Percentiles rank a stretch among this genome's conserved stretches.
phyloP scores from a whole-genome alignment of 2,797 vertebrate genomes.

The Setipinna tenuifilis region DNA sequence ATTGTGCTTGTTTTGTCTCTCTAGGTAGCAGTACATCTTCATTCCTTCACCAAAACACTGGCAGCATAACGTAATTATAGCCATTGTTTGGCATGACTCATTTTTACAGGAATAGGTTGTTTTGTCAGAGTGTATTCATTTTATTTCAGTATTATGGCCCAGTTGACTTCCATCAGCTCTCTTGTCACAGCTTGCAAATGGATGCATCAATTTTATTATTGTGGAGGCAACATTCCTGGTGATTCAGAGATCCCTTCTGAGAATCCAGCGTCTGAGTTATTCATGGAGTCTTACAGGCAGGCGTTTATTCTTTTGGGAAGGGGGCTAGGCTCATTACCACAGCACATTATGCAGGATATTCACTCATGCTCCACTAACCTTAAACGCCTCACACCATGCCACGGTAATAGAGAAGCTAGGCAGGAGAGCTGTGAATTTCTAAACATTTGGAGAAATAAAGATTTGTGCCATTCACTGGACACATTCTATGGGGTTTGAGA shows the following conservation, averaged over 20 bases:
- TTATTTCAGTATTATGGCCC: background rate
- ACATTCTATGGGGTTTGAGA: background rate
- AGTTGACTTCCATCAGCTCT: background rate
- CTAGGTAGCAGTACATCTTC: background rate
- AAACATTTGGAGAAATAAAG: background rate
- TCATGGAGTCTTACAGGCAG: background rate
- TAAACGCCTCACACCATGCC: background rate
- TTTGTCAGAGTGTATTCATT: too few relatives aligned
- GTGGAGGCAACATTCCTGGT: background rate
- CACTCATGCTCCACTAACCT: conserved; percentile 1
- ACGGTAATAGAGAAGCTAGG: background rate
- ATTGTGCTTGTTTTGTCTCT: background rate
- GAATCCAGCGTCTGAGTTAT: background rate
- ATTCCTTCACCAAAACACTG: too few relatives aligned
- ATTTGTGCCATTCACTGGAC: background rate
- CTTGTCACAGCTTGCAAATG: background rate
- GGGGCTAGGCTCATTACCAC: background rate
- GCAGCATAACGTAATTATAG: too few relatives aligned
- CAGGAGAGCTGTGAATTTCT: background rate
- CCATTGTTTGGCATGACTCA: too few relatives aligned
- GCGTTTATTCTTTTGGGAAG: conserved; percentile 1
- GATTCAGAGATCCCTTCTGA: conserved; percentile 5
- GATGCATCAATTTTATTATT: background rate
- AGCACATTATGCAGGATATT: background rate
- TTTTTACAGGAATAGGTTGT: too few relatives aligned